A percentile compares a stretch with the other conserved stretches of the same genome.
Evolutionary conservation across 2,888 invertebrate genomes (phyloP).

Genomic region (Asteroscopus sphinx): DNA sequence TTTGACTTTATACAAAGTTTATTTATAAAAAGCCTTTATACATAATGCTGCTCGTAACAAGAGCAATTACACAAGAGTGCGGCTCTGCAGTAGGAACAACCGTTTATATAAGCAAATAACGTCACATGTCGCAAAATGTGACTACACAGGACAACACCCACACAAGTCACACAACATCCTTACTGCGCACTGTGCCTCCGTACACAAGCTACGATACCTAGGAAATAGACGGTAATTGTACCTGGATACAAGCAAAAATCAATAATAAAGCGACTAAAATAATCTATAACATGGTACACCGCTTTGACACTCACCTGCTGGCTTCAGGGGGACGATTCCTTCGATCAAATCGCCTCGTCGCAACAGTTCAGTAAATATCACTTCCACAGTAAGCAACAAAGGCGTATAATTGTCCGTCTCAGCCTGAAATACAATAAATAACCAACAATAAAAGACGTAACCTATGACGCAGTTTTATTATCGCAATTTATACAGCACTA

Average conservation of each 20-base stretch:
- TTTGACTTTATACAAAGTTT: slow-evolving; percentile 20
- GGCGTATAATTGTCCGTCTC: slow-evolving; percentile 87
- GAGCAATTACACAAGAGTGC: slow-evolving; percentile 61
- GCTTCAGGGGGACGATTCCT: slow-evolving; percentile 90
- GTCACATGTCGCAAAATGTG: slow-evolving; percentile 72
- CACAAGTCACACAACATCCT: slow-evolving; percentile 28
- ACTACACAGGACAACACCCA: slow-evolving; percentile 34
- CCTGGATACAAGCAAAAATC: slow-evolving; percentile 64
- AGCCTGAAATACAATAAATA: slow-evolving; percentile 76
- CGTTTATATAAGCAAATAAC: slow-evolving; percentile 67
- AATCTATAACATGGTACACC: slow-evolving; percentile 48
- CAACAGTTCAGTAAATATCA: slow-evolving; percentile 92
- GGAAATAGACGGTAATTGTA: slow-evolving; percentile 12
- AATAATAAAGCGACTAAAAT: slow-evolving; percentile 65
- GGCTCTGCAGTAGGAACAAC: slow-evolving; percentile 39
- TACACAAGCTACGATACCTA: slow-evolving; percentile 1
- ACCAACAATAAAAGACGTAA: slow-evolving; percentile 66
- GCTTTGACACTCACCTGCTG: slow-evolving; percentile 79
- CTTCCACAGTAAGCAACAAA: slow-evolving; percentile 92
- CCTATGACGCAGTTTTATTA: slow-evolving; percentile 72
- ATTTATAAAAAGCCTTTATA: slow-evolving; percentile 33
- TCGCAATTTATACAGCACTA: slow-evolving; percentile 27
- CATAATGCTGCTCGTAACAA: slow-evolving; percentile 32
- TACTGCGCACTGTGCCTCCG: slow-evolving; percentile 4
- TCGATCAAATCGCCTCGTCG: slow-evolving; percentile 92